A percentile compares a stretch with the other conserved stretches of the same genome.
Conservation (phyloP, 2,888 invertebrate genomes). For the Phyto melanocephala region DNA sequence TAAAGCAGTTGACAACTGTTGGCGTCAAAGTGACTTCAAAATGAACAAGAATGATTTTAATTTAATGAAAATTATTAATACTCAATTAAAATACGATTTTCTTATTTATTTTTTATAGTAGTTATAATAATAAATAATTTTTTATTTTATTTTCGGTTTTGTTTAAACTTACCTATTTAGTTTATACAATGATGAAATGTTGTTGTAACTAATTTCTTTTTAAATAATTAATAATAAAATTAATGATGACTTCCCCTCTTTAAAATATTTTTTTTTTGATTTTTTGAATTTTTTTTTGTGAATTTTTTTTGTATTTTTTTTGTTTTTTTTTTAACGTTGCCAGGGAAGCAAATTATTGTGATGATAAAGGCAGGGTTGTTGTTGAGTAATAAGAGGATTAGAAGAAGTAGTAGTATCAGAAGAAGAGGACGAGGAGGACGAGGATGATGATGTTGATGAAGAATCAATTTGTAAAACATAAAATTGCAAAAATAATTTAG, state of each 20-base stretch:
- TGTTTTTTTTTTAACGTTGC: slow-evolving; percentile 59
- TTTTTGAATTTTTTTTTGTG: slow-evolving; percentile 57
- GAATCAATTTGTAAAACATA: slow-evolving; percentile 64
- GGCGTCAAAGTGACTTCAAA: too few relatives aligned
- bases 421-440: background rate
- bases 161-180: slow-evolving; percentile 62
- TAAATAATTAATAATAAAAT: slow-evolving; percentile 66
- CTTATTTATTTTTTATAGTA: too few relatives aligned
- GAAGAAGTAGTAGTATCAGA: slow-evolving; percentile 18
- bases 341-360: slow-evolving; percentile 64
- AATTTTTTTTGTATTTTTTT: slow-evolving; percentile 33
- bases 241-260: slow-evolving; percentile 68
- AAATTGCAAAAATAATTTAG: slow-evolving; percentile 63
- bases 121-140: too few relatives aligned
- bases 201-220: slow-evolving; percentile 58
- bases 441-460: slow-evolving; percentile 24
- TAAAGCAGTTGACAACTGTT: too few relatives aligned
- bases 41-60: too few relatives aligned
- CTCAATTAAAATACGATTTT: too few relatives aligned
- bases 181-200: slow-evolving; percentile 39
- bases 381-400: slow-evolving; percentile 54
- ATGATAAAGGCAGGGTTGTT: slow-evolving; percentile 59
- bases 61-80: too few relatives aligned
- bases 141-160: too few relatives aligned
- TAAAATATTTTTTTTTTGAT: slow-evolving; percentile 56